A percentile compares a stretch with the other conserved stretches of the same genome.
These are phyloP conservation scores for Syrrhaptes paradoxus DNA, from an alignment of 2,113 vertebrate species.

Conservation along the genomic window DNA sequence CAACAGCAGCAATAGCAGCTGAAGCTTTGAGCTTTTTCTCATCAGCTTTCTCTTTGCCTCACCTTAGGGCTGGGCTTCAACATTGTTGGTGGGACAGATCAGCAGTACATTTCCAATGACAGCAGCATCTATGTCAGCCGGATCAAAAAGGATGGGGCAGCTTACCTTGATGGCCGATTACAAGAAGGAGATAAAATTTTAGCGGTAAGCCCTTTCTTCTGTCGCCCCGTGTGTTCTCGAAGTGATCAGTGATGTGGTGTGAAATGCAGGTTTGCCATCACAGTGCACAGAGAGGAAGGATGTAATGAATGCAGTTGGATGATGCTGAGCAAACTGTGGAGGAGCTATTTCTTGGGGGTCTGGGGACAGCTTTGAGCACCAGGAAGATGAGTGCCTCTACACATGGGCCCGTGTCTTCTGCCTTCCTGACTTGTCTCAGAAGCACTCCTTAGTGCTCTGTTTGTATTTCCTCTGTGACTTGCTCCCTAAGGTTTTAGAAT, in stretches of 20 bases:
- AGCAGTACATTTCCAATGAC: slow-evolving; percentile 86
- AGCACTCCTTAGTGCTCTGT: background rate
- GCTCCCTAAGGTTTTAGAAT: background rate
- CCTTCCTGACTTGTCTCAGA: background rate
- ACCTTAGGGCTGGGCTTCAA: slow-evolving; percentile 94
- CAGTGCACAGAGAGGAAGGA: background rate
- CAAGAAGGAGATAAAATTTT: slow-evolving; percentile 95
- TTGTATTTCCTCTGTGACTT: background rate
- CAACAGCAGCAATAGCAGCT: background rate
- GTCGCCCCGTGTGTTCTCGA: background rate
- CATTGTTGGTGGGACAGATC: slow-evolving; percentile 94
- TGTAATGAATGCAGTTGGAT: background rate
- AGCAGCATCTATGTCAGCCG: slow-evolving; percentile 91
- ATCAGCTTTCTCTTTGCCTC: slow-evolving; percentile 63
- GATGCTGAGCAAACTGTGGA: background rate
- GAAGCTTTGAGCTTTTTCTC: slow-evolving; percentile 19
- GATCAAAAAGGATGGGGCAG: slow-evolving; percentile 93
- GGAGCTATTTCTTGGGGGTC: background rate
- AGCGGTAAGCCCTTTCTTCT: slow-evolving; percentile 78
- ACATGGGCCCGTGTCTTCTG: background rate
- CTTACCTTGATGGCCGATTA: slow-evolving; percentile 88
- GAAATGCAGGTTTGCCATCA: background rate
- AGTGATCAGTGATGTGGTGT: background rate
- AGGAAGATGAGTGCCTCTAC: background rate
- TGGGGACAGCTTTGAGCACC: background rate